Evolutionary conservation across 1,140 invertebrate species (phyloP).

Genomic region (Scylla paramamosain): DNA sequence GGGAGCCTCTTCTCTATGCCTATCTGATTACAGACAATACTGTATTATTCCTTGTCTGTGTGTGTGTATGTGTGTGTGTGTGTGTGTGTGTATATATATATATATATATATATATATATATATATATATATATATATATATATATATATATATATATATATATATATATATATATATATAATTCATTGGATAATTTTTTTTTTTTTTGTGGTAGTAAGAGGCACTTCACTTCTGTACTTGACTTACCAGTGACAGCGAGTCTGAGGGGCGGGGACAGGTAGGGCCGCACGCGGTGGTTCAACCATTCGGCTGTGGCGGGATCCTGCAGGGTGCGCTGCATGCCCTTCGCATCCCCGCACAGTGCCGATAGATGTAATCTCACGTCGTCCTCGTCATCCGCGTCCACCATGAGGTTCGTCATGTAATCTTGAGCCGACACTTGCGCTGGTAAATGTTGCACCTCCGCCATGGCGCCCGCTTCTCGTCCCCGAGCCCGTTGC

Average conservation of each 20-base stretch:
- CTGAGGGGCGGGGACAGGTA: constrained; percentile 77
- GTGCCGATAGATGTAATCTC: constrained; percentile 71
- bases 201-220: too few species aligned
- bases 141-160: too few species aligned
- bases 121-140: too few species aligned
- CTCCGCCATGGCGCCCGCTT: constrained; percentile 48
- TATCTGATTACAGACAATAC: too few species aligned
- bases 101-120: too few species aligned
- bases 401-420: constrained; percentile 73
- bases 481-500: neutral
- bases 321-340: constrained; percentile 50
- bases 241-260: constrained; percentile 78
- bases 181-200: too few species aligned
- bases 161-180: too few species aligned
- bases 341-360: constrained; percentile 56
- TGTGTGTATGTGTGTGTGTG: too few species aligned
- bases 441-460: constrained; percentile 27
- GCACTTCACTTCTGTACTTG: neutral
- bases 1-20: too few species aligned
- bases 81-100: too few species aligned
- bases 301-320: neutral
- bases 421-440: constrained; percentile 65
- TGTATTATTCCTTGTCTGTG: too few species aligned
- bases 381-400: constrained; percentile 76
- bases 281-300: constrained; percentile 74